Percentiles rank a stretch among this genome's conserved stretches.
These are phyloP conservation scores for Diarsia mendica DNA, from an alignment of 2,888 invertebrate species.

Conservation along the genomic window DNA sequence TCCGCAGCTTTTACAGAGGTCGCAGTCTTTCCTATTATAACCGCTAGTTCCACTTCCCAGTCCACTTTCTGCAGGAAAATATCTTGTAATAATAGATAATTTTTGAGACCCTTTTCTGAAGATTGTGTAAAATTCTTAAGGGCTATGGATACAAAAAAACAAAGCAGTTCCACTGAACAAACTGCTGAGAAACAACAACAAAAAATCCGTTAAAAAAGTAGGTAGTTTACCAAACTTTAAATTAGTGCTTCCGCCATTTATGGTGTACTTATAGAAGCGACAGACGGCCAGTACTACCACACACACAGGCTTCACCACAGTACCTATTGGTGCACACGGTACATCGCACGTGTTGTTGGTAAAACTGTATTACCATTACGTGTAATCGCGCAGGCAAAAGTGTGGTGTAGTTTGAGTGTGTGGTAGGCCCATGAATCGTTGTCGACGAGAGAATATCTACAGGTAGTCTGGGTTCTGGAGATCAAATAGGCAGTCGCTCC, in stretches of 20 bases:
- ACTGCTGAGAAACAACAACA: background rate
- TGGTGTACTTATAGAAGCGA: too few relatives aligned
- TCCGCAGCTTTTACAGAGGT: conserved; percentile 92
- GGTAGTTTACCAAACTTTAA: background rate
- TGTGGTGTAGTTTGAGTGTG: too few relatives aligned
- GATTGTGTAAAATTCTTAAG: background rate
- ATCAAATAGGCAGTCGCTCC: background rate
- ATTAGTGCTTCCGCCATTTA: background rate
- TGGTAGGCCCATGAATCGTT: too few relatives aligned
- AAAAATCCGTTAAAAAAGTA: background rate
- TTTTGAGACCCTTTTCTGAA: background rate
- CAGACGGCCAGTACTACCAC: too few relatives aligned
- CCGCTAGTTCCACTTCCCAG: conserved; percentile 96
- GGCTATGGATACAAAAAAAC: background rate
- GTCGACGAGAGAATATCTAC: too few relatives aligned
- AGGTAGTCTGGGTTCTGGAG: background rate
- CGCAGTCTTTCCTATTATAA: conserved; percentile 95
- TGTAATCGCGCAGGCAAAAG: too few relatives aligned
- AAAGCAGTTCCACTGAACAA: background rate
- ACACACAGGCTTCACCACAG: too few relatives aligned
- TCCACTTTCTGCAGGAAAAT: conserved; percentile 92
- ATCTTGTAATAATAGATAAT: background rate
- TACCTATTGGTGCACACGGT: too few relatives aligned
- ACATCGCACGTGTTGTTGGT: too few relatives aligned
- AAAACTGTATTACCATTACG: too few relatives aligned